phyloP scores from a whole-genome alignment of 2,888 invertebrate species.

The Cataglyphis livida region DNA sequence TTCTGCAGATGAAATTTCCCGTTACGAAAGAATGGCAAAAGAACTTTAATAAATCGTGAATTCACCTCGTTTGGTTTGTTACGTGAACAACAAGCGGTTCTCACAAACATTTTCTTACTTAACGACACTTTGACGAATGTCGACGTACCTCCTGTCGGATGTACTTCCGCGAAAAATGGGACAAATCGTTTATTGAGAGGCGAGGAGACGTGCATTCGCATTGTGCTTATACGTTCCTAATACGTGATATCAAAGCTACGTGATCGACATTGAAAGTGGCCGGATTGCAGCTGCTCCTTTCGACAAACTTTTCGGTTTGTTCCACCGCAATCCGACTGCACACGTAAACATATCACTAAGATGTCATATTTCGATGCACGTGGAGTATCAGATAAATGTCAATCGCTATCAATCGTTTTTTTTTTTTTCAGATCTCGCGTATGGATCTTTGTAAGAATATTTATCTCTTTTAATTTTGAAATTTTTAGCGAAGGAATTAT shows the following conservation, averaged over 20 bases:
- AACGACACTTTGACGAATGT: constrained; percentile 70
- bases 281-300: constrained; percentile 50
- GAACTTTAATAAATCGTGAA: constrained; percentile 29
- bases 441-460: not conserved
- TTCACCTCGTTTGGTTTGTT: constrained; percentile 41
- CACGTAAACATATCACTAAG: constrained; percentile 36
- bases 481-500: not conserved
- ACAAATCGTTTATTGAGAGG: constrained; percentile 44
- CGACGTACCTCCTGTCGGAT: constrained; percentile 40
- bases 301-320: constrained; percentile 26
- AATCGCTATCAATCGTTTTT: not conserved
- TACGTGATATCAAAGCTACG: constrained; percentile 55
- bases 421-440: not conserved
- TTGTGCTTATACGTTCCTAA: constrained; percentile 52
- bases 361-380: constrained; percentile 11
- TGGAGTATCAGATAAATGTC: not conserved
- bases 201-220: constrained; percentile 48
- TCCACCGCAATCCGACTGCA: not conserved
- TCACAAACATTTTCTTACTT: constrained; percentile 38
- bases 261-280: constrained; percentile 45
- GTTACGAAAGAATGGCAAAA: not conserved
- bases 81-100: constrained; percentile 19
- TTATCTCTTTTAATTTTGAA: not conserved
- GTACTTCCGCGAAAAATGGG: constrained; percentile 40
- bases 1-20: constrained; percentile 1